phyloP scores from a whole-genome alignment of 2,888 invertebrate genomes.

The Pterostichus niger region DNA sequence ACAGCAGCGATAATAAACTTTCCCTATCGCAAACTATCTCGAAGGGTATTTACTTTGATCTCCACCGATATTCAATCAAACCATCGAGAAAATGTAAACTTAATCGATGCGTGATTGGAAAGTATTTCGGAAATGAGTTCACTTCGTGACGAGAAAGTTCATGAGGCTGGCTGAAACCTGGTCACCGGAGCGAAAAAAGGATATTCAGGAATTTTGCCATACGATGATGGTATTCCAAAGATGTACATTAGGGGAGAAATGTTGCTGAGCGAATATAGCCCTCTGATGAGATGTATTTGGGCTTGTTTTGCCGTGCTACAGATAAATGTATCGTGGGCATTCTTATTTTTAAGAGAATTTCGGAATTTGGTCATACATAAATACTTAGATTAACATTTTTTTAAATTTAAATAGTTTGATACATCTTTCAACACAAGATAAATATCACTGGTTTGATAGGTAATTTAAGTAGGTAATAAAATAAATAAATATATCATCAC shows the following conservation, averaged over 20 bases:
- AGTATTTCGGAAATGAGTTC: constrained; percentile 31
- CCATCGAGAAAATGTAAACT: constrained; percentile 35
- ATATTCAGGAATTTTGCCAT: constrained; percentile 13
- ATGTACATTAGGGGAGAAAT: neutral
- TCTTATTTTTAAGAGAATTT: too few relatives aligned
- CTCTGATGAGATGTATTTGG: too few relatives aligned
- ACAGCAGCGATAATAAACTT: constrained; percentile 30
- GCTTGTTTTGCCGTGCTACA: too few relatives aligned
- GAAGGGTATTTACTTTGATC: constrained; percentile 16
- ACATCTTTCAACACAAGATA: too few relatives aligned
- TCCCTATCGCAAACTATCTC: constrained; percentile 2
- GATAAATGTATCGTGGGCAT: too few relatives aligned
- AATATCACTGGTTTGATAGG: too few relatives aligned
- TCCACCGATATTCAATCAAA: constrained; percentile 31
- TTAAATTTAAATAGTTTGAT: too few relatives aligned
- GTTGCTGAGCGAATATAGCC: too few relatives aligned
- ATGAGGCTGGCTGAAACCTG: neutral
- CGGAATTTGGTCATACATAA: too few relatives aligned
- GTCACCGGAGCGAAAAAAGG: constrained; percentile 16
- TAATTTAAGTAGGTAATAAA: too few relatives aligned
- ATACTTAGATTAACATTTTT: too few relatives aligned
- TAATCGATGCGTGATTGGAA: constrained; percentile 38
- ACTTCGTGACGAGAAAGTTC: constrained; percentile 22
- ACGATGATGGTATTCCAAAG: neutral
- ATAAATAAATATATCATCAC: too few relatives aligned